Percentiles rank a stretch among this genome's conserved stretches.
Conservation (phyloP, 2,797 vertebrate species). For the Orientallactaga sibirica region DNA sequence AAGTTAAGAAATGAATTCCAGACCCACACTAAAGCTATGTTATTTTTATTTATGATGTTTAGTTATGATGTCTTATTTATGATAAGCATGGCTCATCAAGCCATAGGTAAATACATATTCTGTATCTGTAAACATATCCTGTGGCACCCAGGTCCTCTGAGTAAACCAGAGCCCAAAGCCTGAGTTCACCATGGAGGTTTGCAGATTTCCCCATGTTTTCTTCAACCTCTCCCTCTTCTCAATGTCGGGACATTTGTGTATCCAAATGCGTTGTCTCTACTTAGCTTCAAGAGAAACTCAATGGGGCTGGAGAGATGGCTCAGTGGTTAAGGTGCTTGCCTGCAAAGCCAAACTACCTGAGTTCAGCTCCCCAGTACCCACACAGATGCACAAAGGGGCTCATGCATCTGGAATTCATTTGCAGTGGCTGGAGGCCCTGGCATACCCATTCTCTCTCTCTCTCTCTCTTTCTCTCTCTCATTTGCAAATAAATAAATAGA, state of each 20-base stretch:
- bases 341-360: too few relatives aligned
- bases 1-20: conserved; percentile 35
- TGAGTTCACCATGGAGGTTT: not conserved
- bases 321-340: too few relatives aligned
- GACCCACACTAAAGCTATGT: not conserved
- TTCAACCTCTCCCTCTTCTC: not conserved
- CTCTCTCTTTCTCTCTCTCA: too few relatives aligned
- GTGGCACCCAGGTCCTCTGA: not conserved
- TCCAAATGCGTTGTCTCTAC: not conserved
- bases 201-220: not conserved
- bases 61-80: too few relatives aligned
- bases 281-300: not conserved
- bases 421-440: too few relatives aligned
- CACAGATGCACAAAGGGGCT: too few relatives aligned
- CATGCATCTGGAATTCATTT: too few relatives aligned
- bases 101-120: too few relatives aligned
- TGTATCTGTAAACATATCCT: not conserved
- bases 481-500: too few relatives aligned
- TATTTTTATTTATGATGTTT: not conserved
- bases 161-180: not conserved
- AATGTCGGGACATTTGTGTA: not conserved
- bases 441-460: too few relatives aligned
- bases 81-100: not conserved
- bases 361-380: too few relatives aligned
- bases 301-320: too few relatives aligned